These are phyloP conservation scores for Parochlus steinenii DNA, from an alignment of 2,888 invertebrate species.

Conservation along the genomic window DNA sequence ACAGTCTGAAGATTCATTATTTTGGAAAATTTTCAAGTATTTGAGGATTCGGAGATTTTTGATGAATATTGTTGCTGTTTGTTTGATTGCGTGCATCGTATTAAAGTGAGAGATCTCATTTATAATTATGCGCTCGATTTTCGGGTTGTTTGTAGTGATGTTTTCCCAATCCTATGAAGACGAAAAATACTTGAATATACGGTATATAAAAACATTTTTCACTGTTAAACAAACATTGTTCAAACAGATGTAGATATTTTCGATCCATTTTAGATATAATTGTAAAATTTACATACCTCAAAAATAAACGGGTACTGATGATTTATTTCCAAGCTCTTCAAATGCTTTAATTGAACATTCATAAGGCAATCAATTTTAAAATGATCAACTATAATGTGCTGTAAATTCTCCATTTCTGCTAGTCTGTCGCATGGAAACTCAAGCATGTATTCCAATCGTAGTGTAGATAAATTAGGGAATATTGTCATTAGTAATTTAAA, in stretches of 20 bases:
- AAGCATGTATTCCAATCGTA: slow-evolving; percentile 9
- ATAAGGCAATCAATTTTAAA: slow-evolving; percentile 8
- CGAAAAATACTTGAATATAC: too few relatives aligned
- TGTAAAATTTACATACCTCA: too few relatives aligned
- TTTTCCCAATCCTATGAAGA: slow-evolving; percentile 8
- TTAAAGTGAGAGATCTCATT: slow-evolving; percentile 10
- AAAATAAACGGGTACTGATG: slow-evolving; percentile 8
- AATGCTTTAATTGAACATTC: slow-evolving; percentile 6
- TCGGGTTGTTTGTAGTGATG: slow-evolving; percentile 5
- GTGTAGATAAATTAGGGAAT: slow-evolving; percentile 4
- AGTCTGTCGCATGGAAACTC: slow-evolving; percentile 8
- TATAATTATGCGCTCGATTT: background rate
- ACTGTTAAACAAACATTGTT: too few relatives aligned
- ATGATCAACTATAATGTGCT: slow-evolving; percentile 3
- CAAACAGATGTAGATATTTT: too few relatives aligned
- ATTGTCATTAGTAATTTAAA: slow-evolving; percentile 8
- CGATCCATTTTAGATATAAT: too few relatives aligned
- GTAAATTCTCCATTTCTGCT: background rate
- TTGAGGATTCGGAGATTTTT: slow-evolving; percentile 1
- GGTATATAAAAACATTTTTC: too few relatives aligned
- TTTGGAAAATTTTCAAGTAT: slow-evolving; percentile 4
- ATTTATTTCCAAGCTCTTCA: slow-evolving; percentile 3
- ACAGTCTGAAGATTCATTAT: slow-evolving; percentile 9
- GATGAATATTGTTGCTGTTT: slow-evolving; percentile 3
- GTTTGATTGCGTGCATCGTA: slow-evolving; percentile 8